These are phyloP conservation scores for Formica exsecta DNA, from an alignment of 1,140 invertebrate species.

Conservation along the genomic window DNA sequence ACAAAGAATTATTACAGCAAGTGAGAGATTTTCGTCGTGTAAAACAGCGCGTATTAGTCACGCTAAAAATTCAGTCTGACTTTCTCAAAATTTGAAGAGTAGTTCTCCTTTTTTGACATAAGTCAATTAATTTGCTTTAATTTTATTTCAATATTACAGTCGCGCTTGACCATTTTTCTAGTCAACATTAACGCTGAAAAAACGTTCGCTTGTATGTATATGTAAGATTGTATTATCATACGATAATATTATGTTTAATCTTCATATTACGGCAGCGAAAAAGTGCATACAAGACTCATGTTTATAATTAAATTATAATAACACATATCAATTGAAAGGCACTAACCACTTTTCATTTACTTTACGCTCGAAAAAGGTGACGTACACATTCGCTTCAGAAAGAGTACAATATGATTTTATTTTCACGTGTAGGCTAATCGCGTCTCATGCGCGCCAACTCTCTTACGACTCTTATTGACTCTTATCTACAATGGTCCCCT, in stretches of 20 bases:
- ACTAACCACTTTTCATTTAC: neutral
- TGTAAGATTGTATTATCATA: neutral
- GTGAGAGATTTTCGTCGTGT: neutral
- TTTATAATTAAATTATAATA: neutral
- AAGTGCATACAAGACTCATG: neutral
- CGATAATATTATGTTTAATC: constrained; percentile 14
- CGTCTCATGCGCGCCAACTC: neutral
- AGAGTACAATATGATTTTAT: constrained; percentile 10
- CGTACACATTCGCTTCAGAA: neutral
- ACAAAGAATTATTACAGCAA: constrained; percentile 10
- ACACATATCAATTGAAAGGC: neutral
- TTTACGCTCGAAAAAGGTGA: neutral
- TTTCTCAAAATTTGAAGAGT: neutral
- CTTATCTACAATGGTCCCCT: constrained; percentile 54
- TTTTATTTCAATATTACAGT: neutral
- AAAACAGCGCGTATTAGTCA: constrained; percentile 13
- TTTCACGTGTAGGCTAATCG: neutral
- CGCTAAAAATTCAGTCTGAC: constrained; percentile 15
- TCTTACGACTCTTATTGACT: neutral
- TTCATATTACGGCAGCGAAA: neutral
- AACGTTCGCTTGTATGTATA: neutral
- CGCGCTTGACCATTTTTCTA: neutral
- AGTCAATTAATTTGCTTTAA: neutral
- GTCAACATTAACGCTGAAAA: neutral
- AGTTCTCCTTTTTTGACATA: neutral